Evolutionary conservation across 2,797 vertebrate species (phyloP), one percentile per base, ranked within the genome.

Genomic region (Limnodromus scolopaceus): DNA sequence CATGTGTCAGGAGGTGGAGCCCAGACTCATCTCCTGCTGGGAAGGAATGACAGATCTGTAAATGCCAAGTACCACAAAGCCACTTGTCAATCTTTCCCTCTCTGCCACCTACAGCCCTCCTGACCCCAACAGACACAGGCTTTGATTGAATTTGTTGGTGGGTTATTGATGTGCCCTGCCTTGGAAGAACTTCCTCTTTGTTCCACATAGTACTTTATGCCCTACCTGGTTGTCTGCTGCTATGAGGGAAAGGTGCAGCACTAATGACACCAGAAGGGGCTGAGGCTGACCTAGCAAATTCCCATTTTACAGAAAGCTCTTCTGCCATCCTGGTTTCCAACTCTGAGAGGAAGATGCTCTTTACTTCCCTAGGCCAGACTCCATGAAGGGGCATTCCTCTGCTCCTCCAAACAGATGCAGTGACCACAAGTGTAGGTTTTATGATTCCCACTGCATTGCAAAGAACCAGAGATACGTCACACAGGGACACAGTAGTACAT

Each of bases 111-210:
- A 38, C 2, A 5, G 27, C n/a, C 80, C 45, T 63, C 19, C 4
- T 2, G 6, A 60, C 27, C 68, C 30, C 0, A 1, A 63, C 20
- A 74, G 22, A 2, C 23, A 48, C 0, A 0, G 53, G n/a, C 16
- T 85, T 75, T 45, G 64, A 34, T 36, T 64, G 39, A 25, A 20
- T 57, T 87, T 90, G n/a, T 48, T 74, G 81, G 39, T 13, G 64
- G 49, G 71, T 91, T 38, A 83, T 9, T 71, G 66, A 57, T 17
- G 43, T 48, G 41, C 5, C 10, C 13, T 39, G n/a, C 30, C 28
- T 79, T 74, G 36, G 32, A 75, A 76, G 34, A 41, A 36, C 28
- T 55, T 82, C 24, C 14, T 61, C 24, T 48, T 64, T 63, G 46
- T 28, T 55, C 32, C 38, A 34, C 24, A 1, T 17, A 41, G 13